These are phyloP conservation scores for Brachystomella parvula DNA, from an alignment of 1,140 invertebrate genomes.

Conservation along the genomic window DNA sequence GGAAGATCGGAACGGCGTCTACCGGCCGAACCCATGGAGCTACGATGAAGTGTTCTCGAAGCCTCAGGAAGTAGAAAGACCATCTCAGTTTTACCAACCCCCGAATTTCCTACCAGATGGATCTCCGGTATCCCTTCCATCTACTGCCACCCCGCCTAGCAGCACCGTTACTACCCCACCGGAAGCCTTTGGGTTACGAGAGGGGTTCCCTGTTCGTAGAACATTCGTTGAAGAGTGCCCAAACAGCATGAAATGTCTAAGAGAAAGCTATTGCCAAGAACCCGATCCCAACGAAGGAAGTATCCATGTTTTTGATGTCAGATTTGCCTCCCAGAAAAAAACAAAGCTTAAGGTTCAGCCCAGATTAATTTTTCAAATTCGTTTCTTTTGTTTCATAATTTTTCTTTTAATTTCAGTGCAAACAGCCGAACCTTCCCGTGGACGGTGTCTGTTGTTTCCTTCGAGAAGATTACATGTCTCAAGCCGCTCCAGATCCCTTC, in stretches of 20 bases:
- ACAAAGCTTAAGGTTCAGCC: conserved; percentile 9
- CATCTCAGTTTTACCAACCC: conserved; percentile 21
- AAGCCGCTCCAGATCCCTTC: background rate
- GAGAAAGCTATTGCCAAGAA: conserved; percentile 16
- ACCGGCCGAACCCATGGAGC: too few relatives aligned
- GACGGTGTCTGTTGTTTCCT: conserved; percentile 23
- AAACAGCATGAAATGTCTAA: conserved; percentile 20
- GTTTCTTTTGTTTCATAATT: background rate
- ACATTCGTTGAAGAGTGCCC: conserved; percentile 16
- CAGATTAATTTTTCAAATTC: background rate
- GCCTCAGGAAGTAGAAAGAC: too few relatives aligned
- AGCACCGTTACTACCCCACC: background rate
- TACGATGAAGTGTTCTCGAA: too few relatives aligned
- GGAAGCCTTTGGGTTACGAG: background rate
- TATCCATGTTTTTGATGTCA: conserved; percentile 15
- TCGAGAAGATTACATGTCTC: conserved; percentile 14
- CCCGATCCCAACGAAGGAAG: conserved; percentile 19
- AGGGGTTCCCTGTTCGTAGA: background rate
- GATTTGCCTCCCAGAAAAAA: conserved; percentile 1
- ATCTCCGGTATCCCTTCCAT: background rate
- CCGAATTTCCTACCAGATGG: conserved; percentile 6
- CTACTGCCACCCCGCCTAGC: background rate
- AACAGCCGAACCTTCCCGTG: background rate
- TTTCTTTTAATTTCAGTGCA: conserved; percentile 16
- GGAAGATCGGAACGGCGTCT: too few relatives aligned